A percentile compares a stretch with the other conserved stretches of the same genome.
Evolutionary conservation across 2,113 vertebrate species (phyloP).

Genomic region (Glareola pratincola): DNA sequence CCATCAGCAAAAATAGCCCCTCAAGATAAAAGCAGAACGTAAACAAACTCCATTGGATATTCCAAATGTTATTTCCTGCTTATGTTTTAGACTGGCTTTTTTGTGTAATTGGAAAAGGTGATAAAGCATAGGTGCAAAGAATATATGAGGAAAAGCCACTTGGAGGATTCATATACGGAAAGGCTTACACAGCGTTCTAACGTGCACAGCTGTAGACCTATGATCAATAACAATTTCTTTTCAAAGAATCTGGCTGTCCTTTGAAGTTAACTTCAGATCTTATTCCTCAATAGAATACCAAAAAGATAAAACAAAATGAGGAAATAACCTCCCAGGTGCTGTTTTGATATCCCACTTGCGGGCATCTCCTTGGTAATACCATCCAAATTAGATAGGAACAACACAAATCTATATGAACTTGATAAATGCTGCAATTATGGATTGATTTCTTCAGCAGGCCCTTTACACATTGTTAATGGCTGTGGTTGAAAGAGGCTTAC

Average conservation of each 20-base stretch:
- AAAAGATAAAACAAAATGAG: neutral
- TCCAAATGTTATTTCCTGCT: neutral
- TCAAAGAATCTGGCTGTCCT: constrained; percentile 18
- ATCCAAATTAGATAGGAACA: constrained; percentile 13
- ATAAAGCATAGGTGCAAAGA: neutral
- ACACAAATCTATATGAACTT: constrained; percentile 38
- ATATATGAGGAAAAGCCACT: neutral
- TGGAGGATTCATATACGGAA: neutral
- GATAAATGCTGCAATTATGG: constrained; percentile 40
- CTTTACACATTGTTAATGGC: neutral
- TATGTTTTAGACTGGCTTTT: neutral
- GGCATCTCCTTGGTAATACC: neutral
- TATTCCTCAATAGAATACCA: neutral
- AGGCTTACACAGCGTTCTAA: neutral
- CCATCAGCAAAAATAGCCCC: neutral
- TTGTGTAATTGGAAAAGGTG: neutral
- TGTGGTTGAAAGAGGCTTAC: constrained; percentile 11
- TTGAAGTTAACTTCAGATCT: constrained; percentile 36
- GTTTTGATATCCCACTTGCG: constrained; percentile 12
- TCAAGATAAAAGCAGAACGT: neutral
- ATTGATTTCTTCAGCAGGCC: constrained; percentile 44
- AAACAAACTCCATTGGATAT: neutral
- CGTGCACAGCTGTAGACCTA: neutral
- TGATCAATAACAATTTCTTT: constrained; percentile 48
- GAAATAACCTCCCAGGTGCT: constrained; percentile 3